Conservation (phyloP, 2,797 vertebrate genomes). For the Macropus fuliginosus region DNA sequence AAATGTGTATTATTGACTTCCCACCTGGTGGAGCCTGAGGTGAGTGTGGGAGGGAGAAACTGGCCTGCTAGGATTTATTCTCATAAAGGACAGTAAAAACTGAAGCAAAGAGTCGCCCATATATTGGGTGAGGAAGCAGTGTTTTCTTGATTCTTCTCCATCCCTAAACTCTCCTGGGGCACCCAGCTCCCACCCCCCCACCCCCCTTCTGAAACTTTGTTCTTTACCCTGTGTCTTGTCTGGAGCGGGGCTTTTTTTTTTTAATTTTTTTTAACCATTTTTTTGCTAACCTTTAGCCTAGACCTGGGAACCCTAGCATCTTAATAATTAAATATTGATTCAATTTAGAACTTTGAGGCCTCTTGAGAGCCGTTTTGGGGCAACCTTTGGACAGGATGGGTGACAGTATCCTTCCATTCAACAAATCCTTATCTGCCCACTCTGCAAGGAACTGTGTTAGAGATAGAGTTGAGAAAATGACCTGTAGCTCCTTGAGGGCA, state of each 20-base stretch:
- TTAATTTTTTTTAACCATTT: neutral
- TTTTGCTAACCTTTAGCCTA: neutral
- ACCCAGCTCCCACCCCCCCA: neutral
- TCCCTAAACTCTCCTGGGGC: no score
- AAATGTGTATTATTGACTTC: neutral
- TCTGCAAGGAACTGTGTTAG: neutral
- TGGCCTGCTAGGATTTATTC: neutral
- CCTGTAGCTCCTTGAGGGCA: neutral
- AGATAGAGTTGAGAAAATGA: neutral
- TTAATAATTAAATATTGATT: constrained; percentile 56
- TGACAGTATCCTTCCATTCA: neutral
- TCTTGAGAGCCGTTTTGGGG: neutral
- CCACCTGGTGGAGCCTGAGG: neutral
- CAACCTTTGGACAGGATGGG: neutral
- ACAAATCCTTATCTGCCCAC: neutral
- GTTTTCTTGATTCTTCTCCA: neutral
- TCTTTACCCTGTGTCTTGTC: neutral
- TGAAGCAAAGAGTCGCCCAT: neutral
- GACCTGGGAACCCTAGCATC: neutral
- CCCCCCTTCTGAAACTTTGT: neutral
- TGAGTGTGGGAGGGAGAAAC: neutral
- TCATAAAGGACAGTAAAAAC: neutral
- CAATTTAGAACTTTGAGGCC: neutral
- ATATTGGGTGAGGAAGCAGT: neutral
- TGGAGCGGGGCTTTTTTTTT: neutral